phyloP scores from a whole-genome alignment of 2,113 vertebrate species.

The Labeo catla region DNA sequence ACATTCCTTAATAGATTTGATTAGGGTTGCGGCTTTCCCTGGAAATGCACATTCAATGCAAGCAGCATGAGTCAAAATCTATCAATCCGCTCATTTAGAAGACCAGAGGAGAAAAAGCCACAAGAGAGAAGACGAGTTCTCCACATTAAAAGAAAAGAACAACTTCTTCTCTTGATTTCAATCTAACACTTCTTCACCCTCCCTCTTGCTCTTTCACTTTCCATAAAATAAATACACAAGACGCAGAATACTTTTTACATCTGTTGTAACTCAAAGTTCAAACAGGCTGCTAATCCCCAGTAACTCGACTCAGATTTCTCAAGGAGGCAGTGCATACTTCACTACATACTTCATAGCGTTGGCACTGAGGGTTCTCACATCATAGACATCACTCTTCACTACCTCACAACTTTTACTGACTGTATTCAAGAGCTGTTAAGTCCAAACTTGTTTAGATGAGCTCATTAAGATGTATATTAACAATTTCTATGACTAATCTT shows the following conservation, averaged over 20 bases:
- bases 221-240: slow-evolving; percentile 17
- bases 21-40: slow-evolving; percentile 50
- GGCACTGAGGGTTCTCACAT: slow-evolving; percentile 12
- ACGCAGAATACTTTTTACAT: slow-evolving; percentile 49
- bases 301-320: slow-evolving; percentile 32
- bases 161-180: neutral
- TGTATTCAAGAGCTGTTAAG: neutral
- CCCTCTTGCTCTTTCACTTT: slow-evolving; percentile 3
- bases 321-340: slow-evolving; percentile 14
- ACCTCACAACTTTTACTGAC: neutral
- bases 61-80: slow-evolving; percentile 26
- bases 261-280: slow-evolving; percentile 61
- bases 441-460: neutral
- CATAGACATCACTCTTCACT: slow-evolving; percentile 8
- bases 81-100: neutral
- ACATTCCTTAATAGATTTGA: slow-evolving; percentile 50
- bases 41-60: slow-evolving; percentile 49
- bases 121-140: slow-evolving; percentile 18
- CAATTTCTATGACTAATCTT: neutral
- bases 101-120: slow-evolving; percentile 17
- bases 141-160: slow-evolving; percentile 7
- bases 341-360: slow-evolving; percentile 24
- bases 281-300: slow-evolving; percentile 35
- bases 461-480: neutral
- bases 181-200: neutral